Conservation (phyloP, 2,888 invertebrate genomes). For the Cepaea hortensis region DNA sequence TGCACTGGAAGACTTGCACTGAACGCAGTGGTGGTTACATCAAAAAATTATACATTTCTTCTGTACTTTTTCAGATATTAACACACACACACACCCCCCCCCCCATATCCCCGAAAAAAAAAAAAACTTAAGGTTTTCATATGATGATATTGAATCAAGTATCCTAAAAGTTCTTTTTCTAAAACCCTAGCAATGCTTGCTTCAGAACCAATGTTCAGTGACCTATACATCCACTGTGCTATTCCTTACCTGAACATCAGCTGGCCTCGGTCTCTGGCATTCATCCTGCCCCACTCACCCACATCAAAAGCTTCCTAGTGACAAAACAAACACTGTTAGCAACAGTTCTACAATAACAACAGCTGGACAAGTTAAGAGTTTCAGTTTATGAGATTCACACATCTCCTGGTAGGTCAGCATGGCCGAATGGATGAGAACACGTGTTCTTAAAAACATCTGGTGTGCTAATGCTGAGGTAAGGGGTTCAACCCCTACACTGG, state of each 20-base stretch:
- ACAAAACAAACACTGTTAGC: not conserved
- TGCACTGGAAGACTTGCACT: too few relatives aligned
- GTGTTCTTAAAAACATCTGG: too few relatives aligned
- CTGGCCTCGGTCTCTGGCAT: conserved; percentile 91
- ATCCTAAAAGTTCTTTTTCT: too few relatives aligned
- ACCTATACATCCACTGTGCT: not conserved
- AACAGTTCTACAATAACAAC: not conserved
- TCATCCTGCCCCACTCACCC: conserved; percentile 96
- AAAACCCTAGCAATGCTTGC: too few relatives aligned
- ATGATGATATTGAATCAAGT: not conserved
- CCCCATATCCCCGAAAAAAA: not conserved
- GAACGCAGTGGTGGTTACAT: too few relatives aligned
- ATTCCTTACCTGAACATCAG: conserved; percentile 85
- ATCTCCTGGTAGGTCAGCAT: not conserved
- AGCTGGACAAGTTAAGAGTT: too few relatives aligned
- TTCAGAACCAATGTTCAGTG: too few relatives aligned
- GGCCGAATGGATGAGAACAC: too few relatives aligned
- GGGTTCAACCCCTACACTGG: too few relatives aligned
- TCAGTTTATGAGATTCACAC: too few relatives aligned
- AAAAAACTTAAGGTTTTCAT: not conserved
- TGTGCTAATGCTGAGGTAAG: too few relatives aligned
- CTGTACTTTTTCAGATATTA: not conserved
- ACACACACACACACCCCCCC: not conserved
- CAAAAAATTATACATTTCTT: too few relatives aligned
- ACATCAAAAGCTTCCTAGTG: conserved; percentile 84